Conservation (phyloP, 2,888 invertebrate species). For the Sacculina carcini region DNA sequence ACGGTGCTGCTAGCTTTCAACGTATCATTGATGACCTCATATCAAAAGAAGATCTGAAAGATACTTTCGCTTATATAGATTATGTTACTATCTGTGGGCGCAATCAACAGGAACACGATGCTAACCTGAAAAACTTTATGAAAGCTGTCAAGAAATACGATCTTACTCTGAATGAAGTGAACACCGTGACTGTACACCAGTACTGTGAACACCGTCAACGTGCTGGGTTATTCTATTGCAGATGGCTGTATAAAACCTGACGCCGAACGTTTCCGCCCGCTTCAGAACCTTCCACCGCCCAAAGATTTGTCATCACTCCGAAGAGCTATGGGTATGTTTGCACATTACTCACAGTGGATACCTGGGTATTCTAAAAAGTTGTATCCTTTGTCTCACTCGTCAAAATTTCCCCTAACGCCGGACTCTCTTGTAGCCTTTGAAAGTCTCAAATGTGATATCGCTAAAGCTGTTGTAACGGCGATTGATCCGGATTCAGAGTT, state of each 20-base stretch:
- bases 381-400: background rate
- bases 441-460: background rate
- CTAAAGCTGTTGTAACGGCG: background rate
- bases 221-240: background rate
- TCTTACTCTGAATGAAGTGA: background rate
- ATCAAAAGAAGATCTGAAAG: background rate
- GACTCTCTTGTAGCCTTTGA: background rate
- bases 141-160: conserved; percentile 1
- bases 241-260: background rate
- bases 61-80: conserved; percentile 1
- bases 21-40: conserved; percentile 9
- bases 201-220: background rate
- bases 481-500: background rate
- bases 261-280: background rate
- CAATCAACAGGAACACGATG: conserved; percentile 1
- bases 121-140: background rate
- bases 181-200: background rate
- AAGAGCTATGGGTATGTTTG: background rate
- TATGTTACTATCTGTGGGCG: background rate
- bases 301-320: background rate
- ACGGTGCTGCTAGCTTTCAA: conserved; percentile 9
- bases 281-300: background rate
- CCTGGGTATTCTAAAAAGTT: background rate
- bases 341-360: background rate
- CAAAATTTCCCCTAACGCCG: background rate